Evolutionary conservation across 2,888 invertebrate genomes (phyloP).

Genomic region (Sabatieria punctata): DNA sequence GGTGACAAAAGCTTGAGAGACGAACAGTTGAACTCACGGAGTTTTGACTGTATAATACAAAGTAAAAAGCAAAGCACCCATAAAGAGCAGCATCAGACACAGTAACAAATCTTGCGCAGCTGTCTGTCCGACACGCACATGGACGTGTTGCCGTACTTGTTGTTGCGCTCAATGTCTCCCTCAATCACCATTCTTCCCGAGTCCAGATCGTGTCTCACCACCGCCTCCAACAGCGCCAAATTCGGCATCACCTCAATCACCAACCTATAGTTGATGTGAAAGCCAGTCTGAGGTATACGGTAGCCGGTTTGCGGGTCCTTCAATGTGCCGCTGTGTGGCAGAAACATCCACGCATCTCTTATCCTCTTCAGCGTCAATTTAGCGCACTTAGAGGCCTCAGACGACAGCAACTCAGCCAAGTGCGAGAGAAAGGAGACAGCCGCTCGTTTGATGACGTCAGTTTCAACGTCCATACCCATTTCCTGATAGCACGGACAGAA

Average conservation of each 20-base stretch:
- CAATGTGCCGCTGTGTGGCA: neutral
- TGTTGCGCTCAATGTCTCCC: conserved; percentile 7
- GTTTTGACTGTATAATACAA: too few species aligned
- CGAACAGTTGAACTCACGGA: too few species aligned
- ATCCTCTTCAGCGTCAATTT: neutral
- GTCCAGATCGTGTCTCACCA: neutral
- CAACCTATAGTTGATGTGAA: conserved; percentile 4
- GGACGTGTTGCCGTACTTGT: conserved; percentile 7
- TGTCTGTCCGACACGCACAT: conserved; percentile 1
- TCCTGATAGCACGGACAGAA: conserved; percentile 19
- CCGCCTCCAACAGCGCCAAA: conserved; percentile 5
- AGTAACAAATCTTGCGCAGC: conserved; percentile 6
- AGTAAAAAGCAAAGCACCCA: too few species aligned
- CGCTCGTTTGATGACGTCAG: too few species aligned
- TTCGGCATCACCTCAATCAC: neutral
- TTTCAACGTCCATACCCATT: too few species aligned
- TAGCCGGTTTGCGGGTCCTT: conserved; percentile 2
- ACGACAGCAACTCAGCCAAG: too few species aligned
- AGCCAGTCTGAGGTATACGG: neutral
- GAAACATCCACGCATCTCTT: neutral
- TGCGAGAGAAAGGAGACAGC: too few species aligned
- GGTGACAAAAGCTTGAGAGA: too few species aligned
- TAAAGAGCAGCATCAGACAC: neutral
- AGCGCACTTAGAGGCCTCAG: too few species aligned
- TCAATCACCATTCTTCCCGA: neutral